Evolutionary conservation across 2,113 vertebrate genomes (phyloP), one percentile per base, ranked within the genome.

Genomic region (Alligator mississippiensis): DNA sequence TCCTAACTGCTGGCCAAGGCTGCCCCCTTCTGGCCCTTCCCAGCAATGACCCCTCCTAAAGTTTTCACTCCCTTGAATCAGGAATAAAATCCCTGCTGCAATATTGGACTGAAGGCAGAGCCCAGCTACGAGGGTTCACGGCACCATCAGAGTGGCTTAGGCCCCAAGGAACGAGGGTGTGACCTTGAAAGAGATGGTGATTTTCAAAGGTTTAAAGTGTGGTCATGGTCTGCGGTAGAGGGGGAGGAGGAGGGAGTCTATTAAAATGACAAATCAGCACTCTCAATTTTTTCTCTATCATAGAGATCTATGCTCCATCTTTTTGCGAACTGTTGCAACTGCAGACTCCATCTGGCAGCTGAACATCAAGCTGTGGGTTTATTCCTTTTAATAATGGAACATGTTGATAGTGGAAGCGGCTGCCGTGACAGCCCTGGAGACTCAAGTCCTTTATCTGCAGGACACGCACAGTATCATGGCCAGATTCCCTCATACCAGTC

Each of bases 1-100:
- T 21, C 18, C 75, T 1, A 90, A 96, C 61, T 58, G 87, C 70
- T 96, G 70, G 93, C 0, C 25, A 87, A 95, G 95, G 94, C 87
- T 96, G 97, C 96, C 96, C 93, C 85, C 97, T 87, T 58, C 90
- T 75, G 96, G 95, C 61, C 11, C 82, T 28, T 25, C 11, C 47
- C 18, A 6, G 90, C 27, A 64, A 61, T 54, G n/a, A 18, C 55
- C 62, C 62, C 62, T 88, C 47, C 47, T 9, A 47, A 47, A 47
- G 47, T 47, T 77, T 77, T 47, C 47, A 64, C 83, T 78, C 30
- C 47, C 47, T 47, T 9, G 27, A 66, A 4, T 1, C 13, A n/a
- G 38, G 30, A 54, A 47, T 30, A 30, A 47, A 34, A 16, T 2
- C 64, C 2, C 27, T 10, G 47, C 30, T n/a, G 47, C 62, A 34